Percentiles rank a stretch among this genome's conserved stretches.
Evolutionary conservation across 2,888 invertebrate species (phyloP).

Genomic region (Acrobasis suavella): DNA sequence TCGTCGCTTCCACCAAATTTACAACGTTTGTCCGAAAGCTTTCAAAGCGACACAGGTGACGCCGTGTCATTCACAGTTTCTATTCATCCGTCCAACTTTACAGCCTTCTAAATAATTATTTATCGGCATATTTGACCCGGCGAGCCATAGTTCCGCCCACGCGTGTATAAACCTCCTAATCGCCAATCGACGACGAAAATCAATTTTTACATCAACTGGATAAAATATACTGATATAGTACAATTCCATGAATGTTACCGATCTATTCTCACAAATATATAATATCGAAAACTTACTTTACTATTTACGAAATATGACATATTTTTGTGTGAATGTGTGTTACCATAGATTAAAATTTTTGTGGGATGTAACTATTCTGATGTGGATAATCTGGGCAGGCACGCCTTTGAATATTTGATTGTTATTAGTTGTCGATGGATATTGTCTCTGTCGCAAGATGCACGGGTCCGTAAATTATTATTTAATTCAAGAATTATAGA

Average conservation of each 20-base stretch:
- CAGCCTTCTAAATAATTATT: slow-evolving; percentile 50
- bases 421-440: slow-evolving; percentile 26
- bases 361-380: slow-evolving; percentile 23
- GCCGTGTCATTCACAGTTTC: slow-evolving; percentile 21
- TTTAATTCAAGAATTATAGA: slow-evolving; percentile 10
- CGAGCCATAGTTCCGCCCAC: slow-evolving; percentile 49
- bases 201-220: slow-evolving; percentile 58
- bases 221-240: slow-evolving; percentile 33
- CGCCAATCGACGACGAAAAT: slow-evolving; percentile 52
- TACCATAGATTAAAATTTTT: slow-evolving; percentile 16
- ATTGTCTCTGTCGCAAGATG: slow-evolving; percentile 9
- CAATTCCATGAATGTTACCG: slow-evolving; percentile 8
- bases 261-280: slow-evolving; percentile 4
- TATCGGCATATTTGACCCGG: slow-evolving; percentile 51
- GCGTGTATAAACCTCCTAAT: slow-evolving; percentile 45
- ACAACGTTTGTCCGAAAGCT: slow-evolving; percentile 10
- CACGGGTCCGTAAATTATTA: slow-evolving; percentile 5
- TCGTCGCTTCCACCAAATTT: slow-evolving; percentile 8
- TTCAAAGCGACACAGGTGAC: slow-evolving; percentile 13
- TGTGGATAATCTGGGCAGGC: slow-evolving; percentile 30
- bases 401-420: slow-evolving; percentile 31
- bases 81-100: slow-evolving; percentile 19
- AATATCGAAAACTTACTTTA: slow-evolving; percentile 1
- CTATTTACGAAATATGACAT: background rate
- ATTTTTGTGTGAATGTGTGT: slow-evolving; percentile 7